Base-by-base conservation (phyloP, 2,888 invertebrate genomes). In the Hyposoter dolosus region DNA sequence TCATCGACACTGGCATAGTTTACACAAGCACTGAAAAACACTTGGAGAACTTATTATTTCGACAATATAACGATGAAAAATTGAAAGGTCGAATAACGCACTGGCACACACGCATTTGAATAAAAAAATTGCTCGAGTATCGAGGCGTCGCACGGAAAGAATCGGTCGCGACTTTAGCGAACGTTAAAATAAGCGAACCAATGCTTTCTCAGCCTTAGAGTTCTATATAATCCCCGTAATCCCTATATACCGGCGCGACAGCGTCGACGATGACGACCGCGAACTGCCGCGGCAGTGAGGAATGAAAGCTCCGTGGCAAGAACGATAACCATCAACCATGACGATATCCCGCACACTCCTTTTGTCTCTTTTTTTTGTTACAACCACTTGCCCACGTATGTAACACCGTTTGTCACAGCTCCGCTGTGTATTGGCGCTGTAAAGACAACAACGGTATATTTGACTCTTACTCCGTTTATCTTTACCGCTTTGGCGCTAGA, bases 261-360 rank as follows among this genome's bases (percentile, higher is more conserved):
- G 50, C 65, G 66, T n/a, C 72, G 43, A 23, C 81, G 66, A 80
- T n/a, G 72, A 65, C 81, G 71, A 63, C 23, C 79, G 71, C 79
- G 56, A 78, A 82, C 81, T 75, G 75, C 66, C 60, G 79, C 10
- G 28, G 53, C 68, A 75, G 45, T 75, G 56, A 45, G 74, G 68
- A 82, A 75, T 68, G 43, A 35, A 66, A 66, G 66, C 28, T 50
- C 17, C 77, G 66, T 47, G 50, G 65, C 60, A 66, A 53, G 65
- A 75, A 65, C 81, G 68, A 65, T 40, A 19, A 60, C 53, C 40
- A 66, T 35, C 63, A 65, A 65, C 40, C 80, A 66, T 75, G 74
- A 74, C 81, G 74, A 45, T 53, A 68, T 80, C 15, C 72, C 74
- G 56, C 43, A 45, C 47, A 43, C 66, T 82, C 47, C 32, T 74